Evolutionary conservation across 2,797 vertebrate genomes (phyloP), one percentile per base, ranked within the genome.

Genomic region (Alectoris magna): DNA sequence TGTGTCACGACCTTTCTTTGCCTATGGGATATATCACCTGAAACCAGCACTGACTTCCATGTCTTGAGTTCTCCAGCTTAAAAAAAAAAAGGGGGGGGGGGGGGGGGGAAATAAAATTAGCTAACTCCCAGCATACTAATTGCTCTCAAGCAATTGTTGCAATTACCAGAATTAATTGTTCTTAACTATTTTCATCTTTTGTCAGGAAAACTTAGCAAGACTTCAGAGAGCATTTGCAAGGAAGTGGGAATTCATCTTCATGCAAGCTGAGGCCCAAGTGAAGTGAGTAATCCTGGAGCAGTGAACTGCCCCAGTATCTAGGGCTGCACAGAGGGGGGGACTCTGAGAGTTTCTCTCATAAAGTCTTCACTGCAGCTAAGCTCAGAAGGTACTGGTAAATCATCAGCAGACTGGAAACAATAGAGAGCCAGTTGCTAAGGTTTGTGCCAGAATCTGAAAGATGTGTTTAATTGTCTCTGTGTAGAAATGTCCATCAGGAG

Each of bases 191-290:
- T 97, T 95, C 44, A 77, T 97, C 94, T 95, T 95, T 97, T 80
- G 36, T 88, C 96, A 99, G 99, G 99, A 99, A 97, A 99, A 99
- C 96, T 98, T 99, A 89, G 99, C 99, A 75, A 98, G 99, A 94
- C 98, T 99, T 88, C 99, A 99, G 98, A 98, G 99, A 90, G 99
- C 99, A 10, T 99, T 99, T 84, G 99, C 99, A 94, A 98, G 99
- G 71, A 99, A 99, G 96, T 99, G 99, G 99, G 99, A 99, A 95
- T 99, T 99, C 93, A 99, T 99, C 98, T 99, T 99, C 97, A 99
- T 99, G 99, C 99, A 99, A 98, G 99, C 99, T 60, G 99, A 99
- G 95, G 99, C 99, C 44, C 99, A 99, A 98, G 99, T 99, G 79
- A 99, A 99, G 99, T 99, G 98, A 98, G 99, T 99, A 96, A 92